Percentiles rank a stretch among this genome's conserved stretches.
Conservation (phyloP, 2,888 invertebrate species). For the Cacoxenus indagator region DNA sequence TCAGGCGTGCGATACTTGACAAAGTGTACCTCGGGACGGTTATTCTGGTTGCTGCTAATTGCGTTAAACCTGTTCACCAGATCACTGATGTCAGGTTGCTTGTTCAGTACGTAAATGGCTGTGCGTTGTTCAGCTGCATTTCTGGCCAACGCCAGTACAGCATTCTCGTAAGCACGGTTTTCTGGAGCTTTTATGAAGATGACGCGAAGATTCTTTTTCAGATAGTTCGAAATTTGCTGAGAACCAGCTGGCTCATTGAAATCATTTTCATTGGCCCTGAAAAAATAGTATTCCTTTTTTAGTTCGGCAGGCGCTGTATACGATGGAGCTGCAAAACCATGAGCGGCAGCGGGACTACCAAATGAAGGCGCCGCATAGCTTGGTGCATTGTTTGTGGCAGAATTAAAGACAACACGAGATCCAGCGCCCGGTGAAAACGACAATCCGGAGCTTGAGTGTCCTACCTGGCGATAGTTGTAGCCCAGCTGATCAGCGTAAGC, state of each 20-base stretch:
- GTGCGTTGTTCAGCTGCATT: slow-evolving; percentile 61
- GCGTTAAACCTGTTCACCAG: slow-evolving; percentile 54
- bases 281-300: slow-evolving; percentile 60
- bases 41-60: slow-evolving; percentile 47
- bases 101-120: slow-evolving; percentile 62
- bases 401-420: slow-evolving; percentile 27
- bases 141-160: slow-evolving; percentile 58
- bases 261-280: slow-evolving; percentile 55
- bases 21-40: slow-evolving; percentile 66
- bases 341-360: slow-evolving; percentile 27
- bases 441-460: slow-evolving; percentile 35
- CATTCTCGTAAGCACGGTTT: slow-evolving; percentile 59
- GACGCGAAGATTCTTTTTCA: slow-evolving; percentile 62
- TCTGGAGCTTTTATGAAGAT: slow-evolving; percentile 68
- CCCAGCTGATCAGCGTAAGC: slow-evolving; percentile 53
- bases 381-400: slow-evolving; percentile 34
- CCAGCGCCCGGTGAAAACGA: slow-evolving; percentile 31
- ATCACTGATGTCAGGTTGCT: slow-evolving; percentile 58
- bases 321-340: slow-evolving; percentile 28
- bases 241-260: slow-evolving; percentile 51
- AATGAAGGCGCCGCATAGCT: slow-evolving; percentile 27
- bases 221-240: slow-evolving; percentile 43
- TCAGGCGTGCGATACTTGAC: slow-evolving; percentile 66
- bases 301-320: slow-evolving; percentile 46
- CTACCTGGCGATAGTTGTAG: slow-evolving; percentile 56